These are phyloP conservation scores for Scaptomyza cyrtandrae DNA, from an alignment of 2,888 invertebrate species.

Conservation along the genomic window DNA sequence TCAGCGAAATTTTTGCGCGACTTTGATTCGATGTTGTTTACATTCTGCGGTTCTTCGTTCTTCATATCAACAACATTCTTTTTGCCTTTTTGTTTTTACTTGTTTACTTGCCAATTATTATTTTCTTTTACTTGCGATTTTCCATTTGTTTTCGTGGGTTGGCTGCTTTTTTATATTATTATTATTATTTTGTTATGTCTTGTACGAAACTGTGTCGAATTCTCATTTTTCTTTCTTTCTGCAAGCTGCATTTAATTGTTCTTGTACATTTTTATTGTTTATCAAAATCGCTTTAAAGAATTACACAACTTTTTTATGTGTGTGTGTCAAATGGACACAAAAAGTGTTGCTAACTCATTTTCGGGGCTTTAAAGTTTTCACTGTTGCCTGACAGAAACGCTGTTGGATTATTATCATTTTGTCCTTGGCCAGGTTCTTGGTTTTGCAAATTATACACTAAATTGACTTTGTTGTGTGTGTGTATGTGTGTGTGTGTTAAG, in stretches of 20 bases:
- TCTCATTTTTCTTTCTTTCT: background rate
- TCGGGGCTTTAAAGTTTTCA: constrained; percentile 38
- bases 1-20: constrained; percentile 31
- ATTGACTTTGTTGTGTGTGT: constrained; percentile 59
- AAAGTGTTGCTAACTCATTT: constrained; percentile 47
- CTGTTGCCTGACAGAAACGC: background rate
- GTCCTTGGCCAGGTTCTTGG: constrained; percentile 38
- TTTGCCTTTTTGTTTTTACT: constrained; percentile 24
- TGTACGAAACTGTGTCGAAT: too few species aligned
- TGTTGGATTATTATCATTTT: constrained; percentile 27
- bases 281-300: constrained; percentile 3
- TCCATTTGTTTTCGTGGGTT: constrained; percentile 54
- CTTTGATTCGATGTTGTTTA: constrained; percentile 62
- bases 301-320: constrained; percentile 41
- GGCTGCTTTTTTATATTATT: constrained; percentile 34
- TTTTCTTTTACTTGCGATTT: background rate
- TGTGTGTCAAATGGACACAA: constrained; percentile 63
- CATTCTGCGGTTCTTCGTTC: constrained; percentile 34
- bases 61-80: constrained; percentile 36
- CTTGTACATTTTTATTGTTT: constrained; percentile 7
- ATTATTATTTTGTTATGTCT: constrained; percentile 14
- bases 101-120: constrained; percentile 40
- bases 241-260: constrained; percentile 35
- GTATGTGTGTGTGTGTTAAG: constrained; percentile 50
- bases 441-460: constrained; percentile 71